phyloP scores from a whole-genome alignment of 2,113 vertebrate genomes.

The Recurvirostra avosetta region DNA sequence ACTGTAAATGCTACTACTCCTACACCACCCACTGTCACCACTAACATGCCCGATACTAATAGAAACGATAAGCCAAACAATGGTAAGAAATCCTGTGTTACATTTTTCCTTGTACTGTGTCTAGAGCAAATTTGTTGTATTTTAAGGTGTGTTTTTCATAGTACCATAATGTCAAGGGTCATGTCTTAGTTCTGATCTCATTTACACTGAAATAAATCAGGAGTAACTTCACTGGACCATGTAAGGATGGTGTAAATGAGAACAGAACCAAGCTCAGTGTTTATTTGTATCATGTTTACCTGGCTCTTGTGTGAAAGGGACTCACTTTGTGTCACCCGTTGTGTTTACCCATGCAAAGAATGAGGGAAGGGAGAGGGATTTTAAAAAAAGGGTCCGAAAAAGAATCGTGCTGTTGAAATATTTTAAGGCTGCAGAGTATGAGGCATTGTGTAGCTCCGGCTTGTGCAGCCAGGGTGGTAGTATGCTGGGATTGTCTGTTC shows the following conservation, averaged over 20 bases:
- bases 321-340: neutral
- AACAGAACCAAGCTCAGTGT: neutral
- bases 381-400: neutral
- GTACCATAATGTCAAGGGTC: slow-evolving; percentile 21
- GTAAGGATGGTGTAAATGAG: neutral
- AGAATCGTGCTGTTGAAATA: neutral
- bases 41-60: slow-evolving; percentile 94
- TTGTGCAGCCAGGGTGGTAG: neutral
- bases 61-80: slow-evolving; percentile 81
- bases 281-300: neutral
- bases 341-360: neutral
- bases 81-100: slow-evolving; percentile 79
- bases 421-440: neutral
- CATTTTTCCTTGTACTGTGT: slow-evolving; percentile 66
- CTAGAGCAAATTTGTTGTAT: slow-evolving; percentile 32
- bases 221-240: neutral
- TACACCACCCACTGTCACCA: slow-evolving; percentile 86
- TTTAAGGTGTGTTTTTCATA: slow-evolving; percentile 47
- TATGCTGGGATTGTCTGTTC: neutral
- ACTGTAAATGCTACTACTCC: slow-evolving; percentile 80
- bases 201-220: neutral
- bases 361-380: neutral
- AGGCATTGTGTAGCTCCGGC: neutral
- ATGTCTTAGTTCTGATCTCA: neutral
- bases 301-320: neutral